Base-by-base conservation (phyloP, 2,797 vertebrate species). In the Danio jaintianensis region DNA sequence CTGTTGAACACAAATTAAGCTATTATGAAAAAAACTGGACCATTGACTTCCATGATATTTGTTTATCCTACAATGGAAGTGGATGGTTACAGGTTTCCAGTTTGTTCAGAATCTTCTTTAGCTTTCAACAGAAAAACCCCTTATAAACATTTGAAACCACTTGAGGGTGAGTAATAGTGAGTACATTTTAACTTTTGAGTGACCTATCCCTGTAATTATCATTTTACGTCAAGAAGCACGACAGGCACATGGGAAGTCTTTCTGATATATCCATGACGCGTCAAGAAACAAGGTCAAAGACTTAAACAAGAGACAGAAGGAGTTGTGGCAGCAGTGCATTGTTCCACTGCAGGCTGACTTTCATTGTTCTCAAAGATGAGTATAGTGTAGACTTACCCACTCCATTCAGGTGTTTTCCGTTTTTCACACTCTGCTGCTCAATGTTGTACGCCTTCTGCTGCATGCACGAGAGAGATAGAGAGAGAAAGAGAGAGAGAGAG, bases 371-470 rank as follows among this genome's bases (percentile, higher is more conserved):
- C 13, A 16, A 48, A 59, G 67, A 68, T 72, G 82, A 16, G 48
- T 15, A 77, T 29, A 83, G 84, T 48, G 12, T 52, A 71, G 78
- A 93, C 95, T 93, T 83, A 97, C 96, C 95, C 78, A 85, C 83
- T 71, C 87, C 75, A 9, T 92, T 85, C 56, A 88, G 66, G 11
- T 92, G 91, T 75, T 93, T 95, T 86, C 92, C 85, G 1, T 92
- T 94, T 87, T 91, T 93, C 77, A 82, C 87, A 0, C 85, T 86
- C 84, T 90, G 89, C 81, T 91, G 92, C 86, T 93, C 82, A 75
- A 96, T 89, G 84, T 89, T 95, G 87, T 96, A 96, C 79, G 93
- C 91, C 90, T 95, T 97, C 96, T 97, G 91, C n/a, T n/a, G n/a
- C n/a, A n/a, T n/a, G n/a, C n/a, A 53, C 3, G 77, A 59, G 67